Conservation (phyloP, 2,797 vertebrate genomes). For the Parotocinclus haroldoi region DNA sequence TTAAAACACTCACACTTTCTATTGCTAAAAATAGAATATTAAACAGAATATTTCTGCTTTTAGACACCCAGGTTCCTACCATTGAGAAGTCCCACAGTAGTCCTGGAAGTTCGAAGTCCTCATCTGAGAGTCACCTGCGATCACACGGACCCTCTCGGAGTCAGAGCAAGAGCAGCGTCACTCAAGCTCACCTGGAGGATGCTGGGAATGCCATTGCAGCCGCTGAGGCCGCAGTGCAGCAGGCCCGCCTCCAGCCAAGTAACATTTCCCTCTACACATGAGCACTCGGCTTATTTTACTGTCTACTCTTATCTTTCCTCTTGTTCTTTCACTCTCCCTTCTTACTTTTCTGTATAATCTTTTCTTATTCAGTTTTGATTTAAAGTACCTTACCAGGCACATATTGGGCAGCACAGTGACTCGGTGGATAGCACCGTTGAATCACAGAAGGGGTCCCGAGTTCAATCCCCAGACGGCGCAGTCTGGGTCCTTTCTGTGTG, state of each 20-base stretch:
- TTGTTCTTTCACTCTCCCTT: conserved; percentile 13
- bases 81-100: conserved; percentile 99
- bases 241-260: conserved; percentile 99
- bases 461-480: too few relatives aligned
- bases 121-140: conserved; percentile 93
- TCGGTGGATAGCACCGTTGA: too few relatives aligned
- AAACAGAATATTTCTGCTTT: conserved; percentile 14
- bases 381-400: too few relatives aligned
- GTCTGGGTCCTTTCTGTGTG: too few relatives aligned
- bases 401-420: too few relatives aligned
- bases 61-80: conserved; percentile 92
- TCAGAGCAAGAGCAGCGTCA: conserved; percentile 98
- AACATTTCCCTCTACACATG: conserved; percentile 76
- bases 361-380: neutral
- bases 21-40: too few relatives aligned
- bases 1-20: too few relatives aligned
- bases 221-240: conserved; percentile 95
- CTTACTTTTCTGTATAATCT: neutral
- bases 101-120: conserved; percentile 97
- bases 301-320: conserved; percentile 46
- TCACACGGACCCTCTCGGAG: conserved; percentile 96
- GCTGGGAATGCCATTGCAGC: conserved; percentile 96
- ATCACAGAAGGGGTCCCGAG: too few relatives aligned
- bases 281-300: conserved; percentile 75
- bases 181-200: conserved; percentile 95